Evolutionary conservation across 2,888 invertebrate genomes (phyloP), one percentile per base, ranked within the genome.

Genomic region (Neoaliturus tenellus): DNA sequence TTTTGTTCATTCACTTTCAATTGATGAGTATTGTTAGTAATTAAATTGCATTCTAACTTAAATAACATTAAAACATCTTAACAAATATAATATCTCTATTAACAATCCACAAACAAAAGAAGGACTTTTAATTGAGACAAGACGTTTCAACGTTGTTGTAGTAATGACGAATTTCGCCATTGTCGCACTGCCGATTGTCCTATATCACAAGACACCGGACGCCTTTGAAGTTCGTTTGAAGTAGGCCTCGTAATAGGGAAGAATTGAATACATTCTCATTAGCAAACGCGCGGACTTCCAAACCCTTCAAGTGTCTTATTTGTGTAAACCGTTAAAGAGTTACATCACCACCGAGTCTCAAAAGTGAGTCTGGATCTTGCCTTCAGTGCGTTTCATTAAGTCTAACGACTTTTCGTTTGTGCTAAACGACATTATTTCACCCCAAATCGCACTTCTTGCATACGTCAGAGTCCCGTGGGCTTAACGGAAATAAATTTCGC

Each of bases 151-250:
- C 23, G n/a, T n/a, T n/a, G n/a, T n/a, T 17, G 12, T 1, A 4
- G n/a, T 69, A 69, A 69, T 69, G 33, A 69, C 69, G 69, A 69
- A 69, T n/a, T 69, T 69, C 69, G 69, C 35, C 14, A 69, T 69
- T 69, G 69, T 69, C 25, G 14, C 25, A 8, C 28, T 2, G 14
- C 23, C n/a, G 75, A 75, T n/a, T 44, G 44, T 75, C 23, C 20
- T n/a, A 6, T 10, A 25, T n/a, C 39, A 23, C 71, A 71, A 75
- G 20, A 39, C 35, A 17, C 39, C 75, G 75, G 75, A 75, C 17
- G 28, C 75, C 75, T 75, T 75, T 75, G 75, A 75, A 75, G 75
- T 75, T 20, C 31, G 28, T 75, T 75, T 75, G 75, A 75, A 44
- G 48, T 75, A 44, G 75, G 48, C 75, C 20, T 75, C 28, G 14